Evolutionary conservation across 2,797 vertebrate species (phyloP).

Genomic region (Amphiprion clarkii): DNA sequence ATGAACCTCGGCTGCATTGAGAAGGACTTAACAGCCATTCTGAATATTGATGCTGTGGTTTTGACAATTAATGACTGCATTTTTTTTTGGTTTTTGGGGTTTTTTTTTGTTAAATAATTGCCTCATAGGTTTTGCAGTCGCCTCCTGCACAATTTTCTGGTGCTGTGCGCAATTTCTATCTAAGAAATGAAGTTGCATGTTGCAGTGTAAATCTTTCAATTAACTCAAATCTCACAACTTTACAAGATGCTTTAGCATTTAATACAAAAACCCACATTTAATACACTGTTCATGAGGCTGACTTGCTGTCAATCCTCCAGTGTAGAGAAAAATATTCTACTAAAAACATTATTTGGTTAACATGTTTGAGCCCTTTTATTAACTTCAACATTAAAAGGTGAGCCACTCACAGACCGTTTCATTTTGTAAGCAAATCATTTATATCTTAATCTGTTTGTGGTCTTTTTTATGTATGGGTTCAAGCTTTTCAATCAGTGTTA

Average conservation of each 20-base stretch:
- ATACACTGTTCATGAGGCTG: background rate
- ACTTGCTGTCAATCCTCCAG: background rate
- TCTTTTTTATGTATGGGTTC: slow-evolving; percentile 11
- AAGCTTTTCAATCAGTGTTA: background rate
- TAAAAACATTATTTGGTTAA: background rate
- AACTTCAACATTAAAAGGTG: background rate
- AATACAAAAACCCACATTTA: background rate
- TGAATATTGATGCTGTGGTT: slow-evolving; percentile 31
- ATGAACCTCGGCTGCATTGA: background rate
- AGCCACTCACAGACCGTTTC: slow-evolving; percentile 5
- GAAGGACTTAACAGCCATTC: background rate
- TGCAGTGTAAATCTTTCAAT: slow-evolving; percentile 23
- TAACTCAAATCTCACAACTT: slow-evolving; percentile 9
- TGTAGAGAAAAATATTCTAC: background rate
- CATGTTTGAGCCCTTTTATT: slow-evolving; percentile 11
- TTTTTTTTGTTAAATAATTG: background rate
- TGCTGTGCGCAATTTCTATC: slow-evolving; percentile 15
- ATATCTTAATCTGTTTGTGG: no score
- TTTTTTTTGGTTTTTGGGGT: background rate
- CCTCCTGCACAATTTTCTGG: slow-evolving; percentile 24
- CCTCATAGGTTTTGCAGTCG: background rate
- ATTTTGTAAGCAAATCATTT: background rate
- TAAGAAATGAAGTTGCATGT: background rate
- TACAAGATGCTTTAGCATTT: slow-evolving; percentile 5
- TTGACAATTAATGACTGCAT: slow-evolving; percentile 26